A percentile compares a stretch with the other conserved stretches of the same genome.
These are phyloP conservation scores for Neotoxoptera formosana DNA, from an alignment of 1,140 invertebrate genomes.

Conservation along the genomic window DNA sequence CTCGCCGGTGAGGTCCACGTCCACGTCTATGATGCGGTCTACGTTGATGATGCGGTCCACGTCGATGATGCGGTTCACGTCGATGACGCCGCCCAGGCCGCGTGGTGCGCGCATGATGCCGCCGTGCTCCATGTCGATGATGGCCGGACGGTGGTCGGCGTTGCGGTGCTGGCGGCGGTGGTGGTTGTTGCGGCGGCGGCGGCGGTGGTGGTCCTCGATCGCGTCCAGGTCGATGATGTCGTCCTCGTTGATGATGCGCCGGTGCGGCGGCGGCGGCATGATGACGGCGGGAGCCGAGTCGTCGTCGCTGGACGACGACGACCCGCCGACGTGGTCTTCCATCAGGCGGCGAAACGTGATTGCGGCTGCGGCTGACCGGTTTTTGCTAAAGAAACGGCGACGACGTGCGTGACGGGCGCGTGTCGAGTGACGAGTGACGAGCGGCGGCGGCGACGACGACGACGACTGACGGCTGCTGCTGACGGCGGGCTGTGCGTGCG, in stretches of 20 bases:
- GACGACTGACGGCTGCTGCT: no score
- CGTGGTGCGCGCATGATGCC: no score
- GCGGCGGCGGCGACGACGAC: no score
- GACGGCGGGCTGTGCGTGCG: not conserved
- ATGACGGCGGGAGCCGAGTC: not conserved
- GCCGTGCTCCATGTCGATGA: no score
- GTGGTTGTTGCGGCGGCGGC: not conserved
- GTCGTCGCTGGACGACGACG: conserved; percentile 1
- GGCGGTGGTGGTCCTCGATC: not conserved
- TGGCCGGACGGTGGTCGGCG: no score
- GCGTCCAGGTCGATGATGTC: not conserved
- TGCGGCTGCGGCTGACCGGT: no score
- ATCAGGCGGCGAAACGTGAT: not conserved
- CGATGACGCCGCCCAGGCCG: no score
- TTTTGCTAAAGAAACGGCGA: no score
- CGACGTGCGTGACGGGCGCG: not conserved
- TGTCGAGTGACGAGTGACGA: not conserved
- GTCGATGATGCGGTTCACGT: no score
- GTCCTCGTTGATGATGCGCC: not conserved
- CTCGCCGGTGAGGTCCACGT: not conserved
- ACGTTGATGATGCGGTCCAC: no score
- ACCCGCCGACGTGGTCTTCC: not conserved
- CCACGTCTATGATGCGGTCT: no score
- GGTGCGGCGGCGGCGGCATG: not conserved
- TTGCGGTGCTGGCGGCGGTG: no score